Evolutionary conservation across 2,113 vertebrate species (phyloP), one percentile per base, ranked within the genome.

Genomic region (Ceyx cyanopectus): DNA sequence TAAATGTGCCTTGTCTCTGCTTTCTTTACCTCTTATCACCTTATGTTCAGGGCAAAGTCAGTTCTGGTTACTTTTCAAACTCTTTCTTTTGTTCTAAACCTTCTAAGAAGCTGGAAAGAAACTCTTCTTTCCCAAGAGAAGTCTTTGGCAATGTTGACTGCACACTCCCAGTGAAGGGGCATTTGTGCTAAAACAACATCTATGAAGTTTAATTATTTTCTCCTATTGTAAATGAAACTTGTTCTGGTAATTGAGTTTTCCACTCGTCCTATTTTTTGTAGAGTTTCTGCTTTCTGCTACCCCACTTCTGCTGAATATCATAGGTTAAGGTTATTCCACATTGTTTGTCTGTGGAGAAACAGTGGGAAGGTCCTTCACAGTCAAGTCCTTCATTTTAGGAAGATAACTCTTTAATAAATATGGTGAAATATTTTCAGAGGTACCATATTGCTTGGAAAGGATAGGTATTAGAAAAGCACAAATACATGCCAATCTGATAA

Each of bases 131-230:
- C 48, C 6, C 30, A 29, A 34, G 26, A 41, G 6, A 68, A 21
- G 9, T 60, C 29, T 67, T 58, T 32, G 19, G 7, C 18, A 32
- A 17, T 14, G 8, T 37, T 32, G 43, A 7, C 13, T 40, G 7
- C 19, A 12, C 20, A 21, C 9, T 7, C 16, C 18, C 46, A 50
- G 10, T 0, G 0, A 40, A 40, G 4, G 4, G 11, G 6, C 37
- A 9, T 75, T 84, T 60, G 2, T 75, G 29, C 40, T 5, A 8
- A 43, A 23, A 67, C 45, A 70, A 70, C 5, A 2, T 19, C 16
- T 20, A 46, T 10, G 5, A 29, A 7, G 9, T 32, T 66, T 68
- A 14, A 9, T 75, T 30, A 18, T 11, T 4, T 16, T 92, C 23
- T 13, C 1, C 3, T 51, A 11, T 43, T n/a, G 13, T 46, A 56